Conservation (phyloP, 1,140 invertebrate species). For the Dysdera silvatica region DNA sequence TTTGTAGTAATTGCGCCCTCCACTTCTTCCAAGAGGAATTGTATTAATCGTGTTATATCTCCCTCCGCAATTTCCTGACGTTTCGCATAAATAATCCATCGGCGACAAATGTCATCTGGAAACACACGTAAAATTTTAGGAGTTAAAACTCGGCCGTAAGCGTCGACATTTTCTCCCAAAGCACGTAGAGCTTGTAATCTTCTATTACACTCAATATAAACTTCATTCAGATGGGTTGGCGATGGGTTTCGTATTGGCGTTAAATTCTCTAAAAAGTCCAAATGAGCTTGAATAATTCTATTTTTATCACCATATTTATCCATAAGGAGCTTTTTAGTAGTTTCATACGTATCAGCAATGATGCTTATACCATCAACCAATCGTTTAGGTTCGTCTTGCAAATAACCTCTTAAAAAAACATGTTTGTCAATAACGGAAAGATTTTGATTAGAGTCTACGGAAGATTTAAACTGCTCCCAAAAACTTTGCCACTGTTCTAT, state of each 20-base stretch:
- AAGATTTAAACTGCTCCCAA: too few relatives aligned
- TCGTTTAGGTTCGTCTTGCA: too few relatives aligned
- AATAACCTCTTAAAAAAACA: too few relatives aligned
- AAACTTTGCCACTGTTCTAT: too few relatives aligned
- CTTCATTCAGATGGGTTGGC: neutral
- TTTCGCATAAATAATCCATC: neutral
- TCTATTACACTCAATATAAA: slow-evolving; percentile 1
- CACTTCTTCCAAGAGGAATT: neutral
- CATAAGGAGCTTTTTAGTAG: too few relatives aligned
- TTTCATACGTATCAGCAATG: too few relatives aligned
- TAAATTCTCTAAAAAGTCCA: too few relatives aligned
- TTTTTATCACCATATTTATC: too few relatives aligned
- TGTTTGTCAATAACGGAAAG: too few relatives aligned
- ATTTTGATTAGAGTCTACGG: too few relatives aligned
- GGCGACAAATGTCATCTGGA: neutral
- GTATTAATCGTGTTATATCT: slow-evolving; percentile 1
- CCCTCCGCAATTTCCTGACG: neutral
- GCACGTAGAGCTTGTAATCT: neutral
- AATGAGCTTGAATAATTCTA: too few relatives aligned
- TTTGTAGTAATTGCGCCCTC: neutral
- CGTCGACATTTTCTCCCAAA: neutral
- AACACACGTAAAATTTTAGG: slow-evolving; percentile 3
- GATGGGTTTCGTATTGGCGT: neutral
- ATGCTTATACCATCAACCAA: too few relatives aligned
- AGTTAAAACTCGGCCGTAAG: neutral